Conservation (phyloP, 2,888 invertebrate species). For the Agrochola litura region DNA sequence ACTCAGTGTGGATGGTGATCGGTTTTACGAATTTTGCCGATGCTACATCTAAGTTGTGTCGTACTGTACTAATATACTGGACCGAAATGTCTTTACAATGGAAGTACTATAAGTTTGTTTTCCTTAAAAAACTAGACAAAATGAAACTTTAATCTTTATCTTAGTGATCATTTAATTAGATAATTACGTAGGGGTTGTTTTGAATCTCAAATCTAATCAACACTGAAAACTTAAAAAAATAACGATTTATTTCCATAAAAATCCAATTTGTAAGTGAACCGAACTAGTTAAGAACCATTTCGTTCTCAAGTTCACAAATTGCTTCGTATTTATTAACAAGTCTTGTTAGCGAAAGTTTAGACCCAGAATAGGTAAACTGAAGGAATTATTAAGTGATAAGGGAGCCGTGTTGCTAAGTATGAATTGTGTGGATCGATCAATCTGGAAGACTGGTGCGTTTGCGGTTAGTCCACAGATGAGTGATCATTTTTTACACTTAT, state of each 20-base stretch:
- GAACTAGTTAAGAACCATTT: background rate
- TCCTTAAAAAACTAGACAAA: background rate
- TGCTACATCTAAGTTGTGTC: no score
- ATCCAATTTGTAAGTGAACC: slow-evolving; percentile 18
- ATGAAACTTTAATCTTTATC: background rate
- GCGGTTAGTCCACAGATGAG: background rate
- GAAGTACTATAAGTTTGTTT: background rate
- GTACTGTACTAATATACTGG: background rate
- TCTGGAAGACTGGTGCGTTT: background rate
- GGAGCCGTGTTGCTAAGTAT: background rate
- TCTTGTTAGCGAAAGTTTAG: background rate
- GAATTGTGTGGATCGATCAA: slow-evolving; percentile 8
- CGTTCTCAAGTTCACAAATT: slow-evolving; percentile 17
- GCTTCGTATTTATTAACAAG: slow-evolving; percentile 13
- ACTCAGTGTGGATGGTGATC: no score
- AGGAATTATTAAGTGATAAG: background rate
- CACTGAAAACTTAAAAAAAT: background rate
- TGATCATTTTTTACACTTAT: background rate
- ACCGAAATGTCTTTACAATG: background rate
- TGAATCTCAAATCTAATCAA: background rate
- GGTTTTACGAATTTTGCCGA: no score
- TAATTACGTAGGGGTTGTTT: background rate
- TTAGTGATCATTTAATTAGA: background rate
- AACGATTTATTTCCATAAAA: slow-evolving; percentile 16
- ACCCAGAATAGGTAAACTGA: background rate